Evolutionary conservation across 2,113 vertebrate genomes (phyloP), one percentile per base, ranked within the genome.

Genomic region (cattle (Bos taurus)): DNA sequence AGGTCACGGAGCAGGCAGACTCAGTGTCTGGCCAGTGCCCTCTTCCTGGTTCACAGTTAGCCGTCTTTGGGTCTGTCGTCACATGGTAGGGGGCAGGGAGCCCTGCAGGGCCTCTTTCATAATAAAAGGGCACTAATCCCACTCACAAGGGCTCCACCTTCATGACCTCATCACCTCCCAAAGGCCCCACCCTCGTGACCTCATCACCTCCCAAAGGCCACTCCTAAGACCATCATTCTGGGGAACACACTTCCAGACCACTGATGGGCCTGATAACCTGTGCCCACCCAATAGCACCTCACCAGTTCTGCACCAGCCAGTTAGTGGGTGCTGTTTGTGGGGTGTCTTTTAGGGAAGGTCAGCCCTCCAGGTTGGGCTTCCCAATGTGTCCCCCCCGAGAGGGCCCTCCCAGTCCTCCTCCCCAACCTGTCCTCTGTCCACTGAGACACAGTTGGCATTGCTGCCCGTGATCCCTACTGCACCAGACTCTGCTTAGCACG

Each of bases 391-490:
- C 46, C 50, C 9, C 21, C 26, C 0, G 0, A 43, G 17, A 33
- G 46, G 56, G 0, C 43, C 56, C 8, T 62, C 23, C 7, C 57
- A 17, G 3, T 30, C 59, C 16, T 46, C 74, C 67, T 52, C 25
- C 50, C 36, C 36, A n/a, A 0, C 28, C 71, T 81, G 21, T 64
- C 23, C 17, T 40, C 62, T n/a, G 16, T n/a, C 56, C 2, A 3
- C 11, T 64, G 57, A 56, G 40, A 48, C 40, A 1, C 2, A 2
- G 11, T 67, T 46, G 21, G 6, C 86, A 36, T 17, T 46, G 6
- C 46, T 0, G 10, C 23, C 48, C 3, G 9, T 48, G 3, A 13
- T 33, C 23, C 16, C 40, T 19, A 2, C 64, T 40, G n/a, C 30
- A n/a, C 59, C 8, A 28, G 50, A 15, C 40, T 52, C 21, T 46